These are phyloP conservation scores for Chouioia cunea DNA, from an alignment of 2,888 invertebrate genomes.

Conservation along the genomic window DNA sequence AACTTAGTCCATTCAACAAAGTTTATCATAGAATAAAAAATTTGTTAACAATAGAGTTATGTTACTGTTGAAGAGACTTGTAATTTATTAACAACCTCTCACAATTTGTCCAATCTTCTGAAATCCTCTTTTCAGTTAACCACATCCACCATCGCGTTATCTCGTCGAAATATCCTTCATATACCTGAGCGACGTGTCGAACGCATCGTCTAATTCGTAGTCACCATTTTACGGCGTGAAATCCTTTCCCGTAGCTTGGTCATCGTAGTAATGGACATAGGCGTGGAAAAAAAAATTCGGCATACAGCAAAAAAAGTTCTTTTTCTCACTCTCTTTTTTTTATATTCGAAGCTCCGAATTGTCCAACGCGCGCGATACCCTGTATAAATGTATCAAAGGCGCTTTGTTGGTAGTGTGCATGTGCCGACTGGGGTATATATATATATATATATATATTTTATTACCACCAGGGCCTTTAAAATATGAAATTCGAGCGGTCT, in stretches of 20 bases:
- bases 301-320: constrained; percentile 2
- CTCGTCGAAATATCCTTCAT: too few species aligned
- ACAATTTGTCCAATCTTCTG: too few species aligned
- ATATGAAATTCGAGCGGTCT: constrained; percentile 34
- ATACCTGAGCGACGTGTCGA: too few species aligned
- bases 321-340: background rate
- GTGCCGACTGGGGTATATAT: constrained; percentile 4
- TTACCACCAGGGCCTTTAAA: constrained; percentile 9
- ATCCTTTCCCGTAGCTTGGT: constrained; percentile 30
- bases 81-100: too few species aligned
- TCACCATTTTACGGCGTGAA: background rate
- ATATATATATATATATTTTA: background rate
- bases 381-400: constrained; percentile 36
- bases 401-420: constrained; percentile 26
- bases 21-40: too few species aligned
- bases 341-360: constrained; percentile 5
- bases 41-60: too few species aligned
- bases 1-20: too few species aligned
- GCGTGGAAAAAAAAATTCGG: constrained; percentile 6
- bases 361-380: constrained; percentile 4
- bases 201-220: too few species aligned
- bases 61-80: too few species aligned
- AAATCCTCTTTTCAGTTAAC: too few species aligned
- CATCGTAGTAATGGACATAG: constrained; percentile 37
- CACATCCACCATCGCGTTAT: background rate